Conservation (phyloP, 2,113 vertebrate genomes). For the Peromyscus maniculatus region DNA sequence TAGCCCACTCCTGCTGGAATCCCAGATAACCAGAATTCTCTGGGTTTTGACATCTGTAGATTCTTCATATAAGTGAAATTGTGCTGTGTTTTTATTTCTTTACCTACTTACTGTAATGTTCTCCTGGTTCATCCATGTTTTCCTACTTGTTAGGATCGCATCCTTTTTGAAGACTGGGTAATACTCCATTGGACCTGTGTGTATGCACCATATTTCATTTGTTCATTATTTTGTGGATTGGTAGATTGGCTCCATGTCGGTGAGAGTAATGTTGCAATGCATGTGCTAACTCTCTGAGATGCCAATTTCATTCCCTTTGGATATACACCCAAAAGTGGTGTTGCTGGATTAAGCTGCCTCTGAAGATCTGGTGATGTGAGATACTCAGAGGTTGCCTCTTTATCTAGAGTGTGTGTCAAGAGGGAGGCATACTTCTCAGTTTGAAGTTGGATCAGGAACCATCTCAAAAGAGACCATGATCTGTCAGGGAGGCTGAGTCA, state of each 20-base stretch:
- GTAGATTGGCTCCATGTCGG: not conserved
- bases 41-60: not conserved
- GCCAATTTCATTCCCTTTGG: not conserved
- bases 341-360: not conserved
- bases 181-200: not conserved
- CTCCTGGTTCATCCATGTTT: not conserved
- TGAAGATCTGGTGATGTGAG: rapidly evolving
- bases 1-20: not conserved
- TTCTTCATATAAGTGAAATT: not conserved
- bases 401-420: not conserved
- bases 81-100: not conserved
- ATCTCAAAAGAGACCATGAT: not conserved
- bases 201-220: not conserved
- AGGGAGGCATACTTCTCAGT: rapidly evolving
- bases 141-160: not conserved
- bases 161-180: not conserved
- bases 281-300: too few relatives aligned
- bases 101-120: not conserved
- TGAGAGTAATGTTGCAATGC: not conserved
- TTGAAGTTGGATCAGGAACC: not conserved
- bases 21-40: not conserved
- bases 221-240: not conserved
- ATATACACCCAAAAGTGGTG: not conserved
- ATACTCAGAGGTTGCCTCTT: rapidly evolving
- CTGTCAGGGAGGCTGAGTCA: not conserved